Percentiles rank a stretch among this genome's conserved stretches.
Conservation (phyloP, 2,797 vertebrate species). For the Novumbra hubbsi region DNA sequence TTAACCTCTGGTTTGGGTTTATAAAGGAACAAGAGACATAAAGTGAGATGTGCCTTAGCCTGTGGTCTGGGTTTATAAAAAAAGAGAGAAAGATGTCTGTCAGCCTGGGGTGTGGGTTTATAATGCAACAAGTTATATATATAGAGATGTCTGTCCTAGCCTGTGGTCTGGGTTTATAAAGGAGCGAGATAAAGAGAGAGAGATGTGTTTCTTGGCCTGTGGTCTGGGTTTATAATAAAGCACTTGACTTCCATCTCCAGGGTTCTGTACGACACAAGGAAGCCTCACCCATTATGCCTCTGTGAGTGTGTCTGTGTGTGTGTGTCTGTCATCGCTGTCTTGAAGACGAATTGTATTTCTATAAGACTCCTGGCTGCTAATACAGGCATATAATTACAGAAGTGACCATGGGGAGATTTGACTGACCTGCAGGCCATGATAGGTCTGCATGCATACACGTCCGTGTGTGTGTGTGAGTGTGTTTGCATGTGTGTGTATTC, state of each 20-base stretch:
- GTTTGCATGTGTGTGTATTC: background rate
- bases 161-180: too few relatives aligned
- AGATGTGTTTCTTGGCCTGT: constrained; percentile 53
- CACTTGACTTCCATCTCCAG: constrained; percentile 53
- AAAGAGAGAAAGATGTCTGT: background rate
- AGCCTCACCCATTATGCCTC: constrained; percentile 3
- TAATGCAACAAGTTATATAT: too few relatives aligned
- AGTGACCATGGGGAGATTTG: background rate
- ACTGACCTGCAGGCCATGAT: background rate
- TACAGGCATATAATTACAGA: background rate
- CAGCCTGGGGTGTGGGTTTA: too few relatives aligned
- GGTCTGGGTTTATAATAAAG: constrained; percentile 60
- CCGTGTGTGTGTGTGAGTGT: background rate
- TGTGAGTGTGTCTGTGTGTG: background rate
- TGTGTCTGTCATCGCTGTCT: background rate
- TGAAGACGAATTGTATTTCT: background rate
- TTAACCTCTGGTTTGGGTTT: too few relatives aligned
- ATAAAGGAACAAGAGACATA: background rate
- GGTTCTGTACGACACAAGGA: constrained; percentile 44
- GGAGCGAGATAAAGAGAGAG: constrained; percentile 29
- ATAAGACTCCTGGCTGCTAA: background rate
- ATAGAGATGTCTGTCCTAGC: too few relatives aligned
- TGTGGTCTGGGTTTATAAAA: too few relatives aligned
- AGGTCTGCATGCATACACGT: background rate
- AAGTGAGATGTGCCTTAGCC: too few relatives aligned